Conservation (phyloP, 2,113 vertebrate species). For the Amazona guildingii region DNA sequence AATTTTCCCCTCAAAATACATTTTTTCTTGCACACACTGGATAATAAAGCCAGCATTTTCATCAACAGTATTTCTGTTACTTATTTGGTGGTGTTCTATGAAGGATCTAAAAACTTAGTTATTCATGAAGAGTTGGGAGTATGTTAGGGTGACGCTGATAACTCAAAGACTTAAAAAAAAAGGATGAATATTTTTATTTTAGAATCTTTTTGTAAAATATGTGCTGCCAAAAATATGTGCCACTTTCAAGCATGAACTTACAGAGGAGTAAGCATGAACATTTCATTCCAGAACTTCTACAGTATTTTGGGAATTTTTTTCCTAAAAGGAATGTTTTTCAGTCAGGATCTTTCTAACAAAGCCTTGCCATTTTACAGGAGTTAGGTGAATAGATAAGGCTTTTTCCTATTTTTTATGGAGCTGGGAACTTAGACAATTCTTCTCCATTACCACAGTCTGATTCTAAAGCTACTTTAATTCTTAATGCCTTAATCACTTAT, state of each 20-base stretch:
- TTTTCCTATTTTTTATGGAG: slow-evolving; percentile 22
- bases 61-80: background rate
- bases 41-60: background rate
- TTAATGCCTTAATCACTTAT: slow-evolving; percentile 79
- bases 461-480: slow-evolving; percentile 72
- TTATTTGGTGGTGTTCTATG: background rate
- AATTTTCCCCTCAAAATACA: background rate
- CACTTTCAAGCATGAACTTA: background rate
- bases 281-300: background rate
- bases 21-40: background rate
- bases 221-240: background rate
- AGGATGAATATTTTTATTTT: background rate
- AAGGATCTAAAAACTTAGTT: background rate
- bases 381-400: background rate
- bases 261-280: background rate
- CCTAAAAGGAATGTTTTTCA: background rate
- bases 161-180: background rate
- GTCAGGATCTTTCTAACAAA: background rate
- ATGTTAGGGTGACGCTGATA: background rate
- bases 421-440: slow-evolving; percentile 43
- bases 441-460: slow-evolving; percentile 46
- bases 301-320: background rate
- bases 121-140: background rate
- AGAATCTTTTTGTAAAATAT: background rate
- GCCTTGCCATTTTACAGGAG: background rate